These are phyloP conservation scores for Pogonognathellus flavescens DNA, from an alignment of 1,140 invertebrate species.

Conservation along the genomic window DNA sequence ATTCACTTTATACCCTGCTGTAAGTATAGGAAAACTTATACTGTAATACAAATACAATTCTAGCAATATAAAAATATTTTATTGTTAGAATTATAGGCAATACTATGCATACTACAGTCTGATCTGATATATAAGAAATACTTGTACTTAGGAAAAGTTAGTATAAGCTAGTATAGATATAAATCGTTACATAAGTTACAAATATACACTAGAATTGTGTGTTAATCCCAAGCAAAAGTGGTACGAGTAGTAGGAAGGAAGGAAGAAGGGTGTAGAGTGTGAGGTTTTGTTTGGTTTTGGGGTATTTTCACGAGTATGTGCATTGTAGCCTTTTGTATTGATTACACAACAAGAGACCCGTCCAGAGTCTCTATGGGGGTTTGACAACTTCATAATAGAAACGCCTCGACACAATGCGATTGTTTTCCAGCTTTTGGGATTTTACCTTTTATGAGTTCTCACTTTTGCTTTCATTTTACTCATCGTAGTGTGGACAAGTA, in stretches of 20 bases:
- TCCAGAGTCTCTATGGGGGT: slow-evolving; percentile 36
- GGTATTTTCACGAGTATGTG: slow-evolving; percentile 43
- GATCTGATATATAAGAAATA: too few species aligned
- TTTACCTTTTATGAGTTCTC: slow-evolving; percentile 36
- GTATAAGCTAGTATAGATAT: slow-evolving; percentile 27
- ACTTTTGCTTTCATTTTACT: slow-evolving; percentile 28
- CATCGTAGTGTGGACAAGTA: too few species aligned
- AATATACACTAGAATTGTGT: background rate
- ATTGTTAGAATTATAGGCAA: too few species aligned
- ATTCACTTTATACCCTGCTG: too few species aligned
- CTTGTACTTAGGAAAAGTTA: too few species aligned
- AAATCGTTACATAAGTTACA: slow-evolving; percentile 5
- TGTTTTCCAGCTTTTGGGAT: slow-evolving; percentile 64
- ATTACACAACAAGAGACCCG: slow-evolving; percentile 6
- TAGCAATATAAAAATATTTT: background rate
- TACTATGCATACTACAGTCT: too few species aligned
- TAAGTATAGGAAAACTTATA: too few species aligned
- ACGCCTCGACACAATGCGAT: slow-evolving; percentile 62
- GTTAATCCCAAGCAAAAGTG: background rate
- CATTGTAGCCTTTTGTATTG: slow-evolving; percentile 19
- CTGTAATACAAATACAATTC: background rate
- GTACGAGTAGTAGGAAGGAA: background rate
- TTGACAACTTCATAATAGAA: slow-evolving; percentile 49
- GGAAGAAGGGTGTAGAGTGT: background rate
- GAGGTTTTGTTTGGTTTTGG: slow-evolving; percentile 28